phyloP scores from a whole-genome alignment of 1,140 invertebrate species.

The Brachionus calyciflorus region DNA sequence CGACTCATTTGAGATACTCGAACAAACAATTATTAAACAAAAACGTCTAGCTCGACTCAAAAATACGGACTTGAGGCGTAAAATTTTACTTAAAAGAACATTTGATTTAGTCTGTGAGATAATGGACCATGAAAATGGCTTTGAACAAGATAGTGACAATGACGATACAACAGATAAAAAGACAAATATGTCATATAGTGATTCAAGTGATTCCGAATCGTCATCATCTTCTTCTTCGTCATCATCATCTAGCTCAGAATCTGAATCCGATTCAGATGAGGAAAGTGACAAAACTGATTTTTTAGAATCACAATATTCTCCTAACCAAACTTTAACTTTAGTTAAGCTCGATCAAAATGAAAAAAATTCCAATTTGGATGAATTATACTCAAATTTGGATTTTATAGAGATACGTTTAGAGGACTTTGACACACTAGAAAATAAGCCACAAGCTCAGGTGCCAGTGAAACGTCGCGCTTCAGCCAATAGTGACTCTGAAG shows the following conservation, averaged over 20 bases:
- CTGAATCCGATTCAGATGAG: neutral
- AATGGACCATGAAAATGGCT: conserved; percentile 40
- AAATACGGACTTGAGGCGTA: conserved; percentile 33
- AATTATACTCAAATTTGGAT: neutral
- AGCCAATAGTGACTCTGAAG: neutral
- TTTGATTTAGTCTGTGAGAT: conserved; percentile 43
- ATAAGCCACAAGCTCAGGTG: neutral
- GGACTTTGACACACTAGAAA: neutral
- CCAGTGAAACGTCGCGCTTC: neutral
- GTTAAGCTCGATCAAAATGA: neutral
- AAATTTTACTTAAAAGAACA: conserved; percentile 34
- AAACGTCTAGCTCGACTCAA: conserved; percentile 16
- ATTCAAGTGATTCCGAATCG: neutral
- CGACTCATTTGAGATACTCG: conserved; percentile 44
- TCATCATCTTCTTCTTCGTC: neutral
- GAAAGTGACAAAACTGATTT: conserved; percentile 20
- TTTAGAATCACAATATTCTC: too few relatives aligned
- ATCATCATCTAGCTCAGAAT: neutral
- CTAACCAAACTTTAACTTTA: conserved; percentile 30
- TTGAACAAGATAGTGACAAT: neutral
- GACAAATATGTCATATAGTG: too few relatives aligned
- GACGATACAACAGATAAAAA: neutral
- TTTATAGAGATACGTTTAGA: neutral
- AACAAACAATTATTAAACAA: conserved; percentile 36
- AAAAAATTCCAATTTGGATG: neutral